phyloP scores from a whole-genome alignment of 2,113 vertebrate species.

The Hippolais icterina region DNA sequence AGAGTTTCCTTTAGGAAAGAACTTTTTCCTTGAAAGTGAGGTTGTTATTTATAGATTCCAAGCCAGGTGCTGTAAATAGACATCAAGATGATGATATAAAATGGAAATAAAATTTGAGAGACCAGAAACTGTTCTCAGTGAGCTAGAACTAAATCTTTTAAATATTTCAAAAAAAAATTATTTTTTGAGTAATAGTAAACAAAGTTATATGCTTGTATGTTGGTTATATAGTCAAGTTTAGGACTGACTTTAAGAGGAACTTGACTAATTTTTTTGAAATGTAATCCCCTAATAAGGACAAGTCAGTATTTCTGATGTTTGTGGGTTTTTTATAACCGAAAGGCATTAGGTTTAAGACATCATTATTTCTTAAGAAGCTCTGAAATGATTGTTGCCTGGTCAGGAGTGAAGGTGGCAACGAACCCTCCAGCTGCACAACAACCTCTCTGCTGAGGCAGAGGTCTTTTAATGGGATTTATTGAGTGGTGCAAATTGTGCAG shows the following conservation, averaged over 20 bases:
- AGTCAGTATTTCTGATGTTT: not conserved
- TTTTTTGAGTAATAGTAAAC: not conserved
- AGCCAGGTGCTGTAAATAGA: not conserved
- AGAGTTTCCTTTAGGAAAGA: not conserved
- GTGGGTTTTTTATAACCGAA: not conserved
- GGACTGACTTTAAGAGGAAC: not conserved
- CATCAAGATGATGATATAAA: not conserved
- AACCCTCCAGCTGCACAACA: not conserved
- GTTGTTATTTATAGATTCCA: not conserved
- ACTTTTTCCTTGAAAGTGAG: not conserved
- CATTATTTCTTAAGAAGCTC: not conserved
- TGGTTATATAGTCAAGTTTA: not conserved
- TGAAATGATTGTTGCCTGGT: not conserved
- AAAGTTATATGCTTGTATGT: not conserved
- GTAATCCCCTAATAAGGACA: not conserved
- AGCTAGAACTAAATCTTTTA: not conserved
- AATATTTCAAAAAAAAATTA: not conserved
- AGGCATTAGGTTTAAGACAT: not conserved
- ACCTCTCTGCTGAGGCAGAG: not conserved
- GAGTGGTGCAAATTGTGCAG: not conserved
- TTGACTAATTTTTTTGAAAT: not conserved
- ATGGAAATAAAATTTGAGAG: not conserved
- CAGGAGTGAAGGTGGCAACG: not conserved
- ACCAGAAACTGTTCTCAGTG: not conserved
- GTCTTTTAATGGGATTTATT: not conserved